A percentile compares a stretch with the other conserved stretches of the same genome.
These are phyloP conservation scores for Lasaia peninsularis DNA, from an alignment of 1,140 invertebrate genomes.

Conservation along the genomic window DNA sequence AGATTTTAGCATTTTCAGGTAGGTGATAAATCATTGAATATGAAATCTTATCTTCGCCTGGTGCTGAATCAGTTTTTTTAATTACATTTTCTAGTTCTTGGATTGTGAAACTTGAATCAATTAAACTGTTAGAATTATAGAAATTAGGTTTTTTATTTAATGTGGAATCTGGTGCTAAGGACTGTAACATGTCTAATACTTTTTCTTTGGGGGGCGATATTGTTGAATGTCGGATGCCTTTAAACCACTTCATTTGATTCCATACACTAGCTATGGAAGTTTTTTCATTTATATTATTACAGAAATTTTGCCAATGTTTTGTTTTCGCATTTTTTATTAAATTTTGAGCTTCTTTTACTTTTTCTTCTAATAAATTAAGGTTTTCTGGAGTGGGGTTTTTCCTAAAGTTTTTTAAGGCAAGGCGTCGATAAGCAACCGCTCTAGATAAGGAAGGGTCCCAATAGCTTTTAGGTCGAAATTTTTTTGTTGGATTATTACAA, in stretches of 20 bases:
- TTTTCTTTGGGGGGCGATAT: background rate
- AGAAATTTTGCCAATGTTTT: background rate
- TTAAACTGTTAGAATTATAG: background rate
- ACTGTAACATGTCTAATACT: background rate
- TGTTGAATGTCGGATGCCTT: background rate
- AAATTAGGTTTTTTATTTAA: background rate
- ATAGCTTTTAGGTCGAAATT: slow-evolving; percentile 30
- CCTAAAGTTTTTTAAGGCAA: slow-evolving; percentile 13
- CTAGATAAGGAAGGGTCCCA: slow-evolving; percentile 27
- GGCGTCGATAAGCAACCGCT: slow-evolving; percentile 20
- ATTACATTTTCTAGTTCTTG: background rate
- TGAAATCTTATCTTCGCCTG: background rate
- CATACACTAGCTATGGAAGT: background rate
- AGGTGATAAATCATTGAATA: slow-evolving; percentile 11
- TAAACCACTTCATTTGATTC: slow-evolving; percentile 7
- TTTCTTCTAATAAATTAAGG: background rate
- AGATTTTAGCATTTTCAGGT: background rate
- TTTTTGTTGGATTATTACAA: slow-evolving; percentile 20
- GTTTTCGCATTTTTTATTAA: slow-evolving; percentile 3
- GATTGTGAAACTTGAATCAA: background rate
- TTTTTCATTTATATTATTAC: slow-evolving; percentile 5
- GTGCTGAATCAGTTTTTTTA: slow-evolving; percentile 3
- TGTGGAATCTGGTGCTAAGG: background rate
- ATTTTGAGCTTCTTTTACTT: background rate
- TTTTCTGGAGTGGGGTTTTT: slow-evolving; percentile 7